These are phyloP conservation scores for Buphagus erythrorhynchus DNA, from an alignment of 2,797 vertebrate genomes.

Conservation along the genomic window DNA sequence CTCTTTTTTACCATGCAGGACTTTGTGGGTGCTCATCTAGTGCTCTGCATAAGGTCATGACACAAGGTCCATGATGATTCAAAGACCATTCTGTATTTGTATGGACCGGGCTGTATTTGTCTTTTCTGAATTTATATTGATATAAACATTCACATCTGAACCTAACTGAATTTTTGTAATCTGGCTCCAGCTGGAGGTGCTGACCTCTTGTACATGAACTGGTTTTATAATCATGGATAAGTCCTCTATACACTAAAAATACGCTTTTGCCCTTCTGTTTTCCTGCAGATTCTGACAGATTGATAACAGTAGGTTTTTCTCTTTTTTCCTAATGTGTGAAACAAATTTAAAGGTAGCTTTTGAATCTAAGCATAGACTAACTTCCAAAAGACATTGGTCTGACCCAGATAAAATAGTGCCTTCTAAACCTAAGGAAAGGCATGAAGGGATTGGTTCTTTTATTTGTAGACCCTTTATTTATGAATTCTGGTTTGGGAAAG, in stretches of 20 bases:
- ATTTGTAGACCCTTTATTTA: not conserved
- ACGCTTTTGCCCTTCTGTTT: not conserved
- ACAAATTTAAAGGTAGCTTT: not conserved
- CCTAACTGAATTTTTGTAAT: not conserved
- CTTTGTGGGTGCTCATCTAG: not conserved
- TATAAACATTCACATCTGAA: not conserved
- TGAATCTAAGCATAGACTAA: not conserved
- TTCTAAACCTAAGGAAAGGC: not conserved
- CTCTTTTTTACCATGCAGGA: not conserved
- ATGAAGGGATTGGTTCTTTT: not conserved
- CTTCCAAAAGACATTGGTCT: not conserved
- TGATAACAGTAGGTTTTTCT: not conserved
- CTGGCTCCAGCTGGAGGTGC: not conserved
- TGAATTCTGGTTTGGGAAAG: not conserved
- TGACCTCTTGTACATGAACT: not conserved
- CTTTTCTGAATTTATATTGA: not conserved
- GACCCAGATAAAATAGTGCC: not conserved
- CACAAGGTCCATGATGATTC: not conserved
- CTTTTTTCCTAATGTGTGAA: not conserved
- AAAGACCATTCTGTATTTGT: not conserved
- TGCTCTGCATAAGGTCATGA: not conserved
- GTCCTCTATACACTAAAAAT: not conserved
- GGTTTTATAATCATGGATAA: not conserved
- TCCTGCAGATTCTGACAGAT: not conserved
- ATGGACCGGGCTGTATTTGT: not conserved